A percentile compares a stretch with the other conserved stretches of the same genome.
These are phyloP conservation scores for Daboia siamensis DNA, from an alignment of 2,113 vertebrate genomes.

Conservation along the genomic window DNA sequence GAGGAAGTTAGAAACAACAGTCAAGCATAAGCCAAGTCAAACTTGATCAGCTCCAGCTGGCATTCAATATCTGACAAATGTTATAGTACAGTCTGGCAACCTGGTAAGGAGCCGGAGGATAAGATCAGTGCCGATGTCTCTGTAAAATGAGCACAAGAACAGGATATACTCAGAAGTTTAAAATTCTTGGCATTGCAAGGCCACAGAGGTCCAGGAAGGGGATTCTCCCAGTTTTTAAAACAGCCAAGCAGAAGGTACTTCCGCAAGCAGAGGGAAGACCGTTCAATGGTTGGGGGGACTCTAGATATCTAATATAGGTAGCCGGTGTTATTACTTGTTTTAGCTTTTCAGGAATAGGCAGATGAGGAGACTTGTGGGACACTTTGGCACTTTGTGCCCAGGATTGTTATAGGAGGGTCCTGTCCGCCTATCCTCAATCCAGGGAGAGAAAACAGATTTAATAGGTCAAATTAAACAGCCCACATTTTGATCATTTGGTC, in stretches of 20 bases:
- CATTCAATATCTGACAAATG: neutral
- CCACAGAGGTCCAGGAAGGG: neutral
- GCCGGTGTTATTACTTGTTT: neutral
- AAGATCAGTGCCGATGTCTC: neutral
- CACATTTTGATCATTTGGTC: neutral
- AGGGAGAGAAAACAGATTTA: neutral
- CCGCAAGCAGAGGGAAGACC: neutral
- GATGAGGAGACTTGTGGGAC: neutral
- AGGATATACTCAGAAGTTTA: neutral
- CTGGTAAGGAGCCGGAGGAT: neutral
- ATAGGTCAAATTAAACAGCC: neutral
- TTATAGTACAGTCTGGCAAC: neutral
- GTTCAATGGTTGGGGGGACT: neutral
- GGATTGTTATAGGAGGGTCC: neutral
- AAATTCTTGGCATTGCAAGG: neutral
- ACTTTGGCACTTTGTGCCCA: neutral
- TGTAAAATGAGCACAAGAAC: neutral
- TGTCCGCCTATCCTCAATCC: neutral
- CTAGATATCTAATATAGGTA: neutral
- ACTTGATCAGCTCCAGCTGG: neutral
- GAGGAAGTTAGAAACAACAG: neutral
- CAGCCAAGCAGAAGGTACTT: neutral
- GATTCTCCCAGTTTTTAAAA: neutral
- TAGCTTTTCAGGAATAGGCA: neutral
- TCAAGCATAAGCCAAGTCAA: neutral